phyloP scores from a whole-genome alignment of 2,797 vertebrate species.

The Chloroceryle inda region DNA sequence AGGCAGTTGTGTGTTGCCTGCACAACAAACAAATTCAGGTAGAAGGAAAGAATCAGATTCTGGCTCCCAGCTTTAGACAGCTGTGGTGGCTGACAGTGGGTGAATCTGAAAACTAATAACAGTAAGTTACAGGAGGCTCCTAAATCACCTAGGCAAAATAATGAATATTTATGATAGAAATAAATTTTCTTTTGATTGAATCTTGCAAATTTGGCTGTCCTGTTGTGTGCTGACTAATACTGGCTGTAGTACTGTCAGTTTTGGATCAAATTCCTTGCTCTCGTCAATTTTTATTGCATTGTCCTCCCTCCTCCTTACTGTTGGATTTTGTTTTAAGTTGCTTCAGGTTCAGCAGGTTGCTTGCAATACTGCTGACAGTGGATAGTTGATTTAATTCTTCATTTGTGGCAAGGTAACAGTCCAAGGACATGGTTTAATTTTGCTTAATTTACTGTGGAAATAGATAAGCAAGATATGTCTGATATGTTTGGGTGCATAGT shows the following conservation, averaged over 20 bases:
- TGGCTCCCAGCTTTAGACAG: not conserved
- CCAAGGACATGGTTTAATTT: not conserved
- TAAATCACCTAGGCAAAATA: not conserved
- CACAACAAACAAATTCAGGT: not conserved
- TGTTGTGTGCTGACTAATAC: not conserved
- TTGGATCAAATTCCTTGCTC: not conserved
- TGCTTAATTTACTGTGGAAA: not conserved
- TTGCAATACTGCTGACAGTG: not conserved
- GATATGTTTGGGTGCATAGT: not conserved
- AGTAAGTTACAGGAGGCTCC: not conserved
- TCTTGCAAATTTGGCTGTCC: not conserved
- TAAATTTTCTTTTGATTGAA: not conserved
- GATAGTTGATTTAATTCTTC: not conserved
- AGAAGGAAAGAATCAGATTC: not conserved
- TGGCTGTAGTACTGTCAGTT: not conserved
- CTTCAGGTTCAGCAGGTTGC: not conserved
- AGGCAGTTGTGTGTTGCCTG: not conserved
- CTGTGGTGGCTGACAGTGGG: not conserved
- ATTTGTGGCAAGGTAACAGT: not conserved
- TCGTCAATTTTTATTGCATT: not conserved
- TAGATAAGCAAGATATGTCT: not conserved
- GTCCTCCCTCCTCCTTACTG: not conserved
- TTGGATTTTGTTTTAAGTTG: not conserved
- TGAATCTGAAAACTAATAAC: not conserved
- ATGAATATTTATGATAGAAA: not conserved